Evolutionary conservation across 2,797 vertebrate species (phyloP), one percentile per base, ranked within the genome.

Genomic region (Forpus xanthops): DNA sequence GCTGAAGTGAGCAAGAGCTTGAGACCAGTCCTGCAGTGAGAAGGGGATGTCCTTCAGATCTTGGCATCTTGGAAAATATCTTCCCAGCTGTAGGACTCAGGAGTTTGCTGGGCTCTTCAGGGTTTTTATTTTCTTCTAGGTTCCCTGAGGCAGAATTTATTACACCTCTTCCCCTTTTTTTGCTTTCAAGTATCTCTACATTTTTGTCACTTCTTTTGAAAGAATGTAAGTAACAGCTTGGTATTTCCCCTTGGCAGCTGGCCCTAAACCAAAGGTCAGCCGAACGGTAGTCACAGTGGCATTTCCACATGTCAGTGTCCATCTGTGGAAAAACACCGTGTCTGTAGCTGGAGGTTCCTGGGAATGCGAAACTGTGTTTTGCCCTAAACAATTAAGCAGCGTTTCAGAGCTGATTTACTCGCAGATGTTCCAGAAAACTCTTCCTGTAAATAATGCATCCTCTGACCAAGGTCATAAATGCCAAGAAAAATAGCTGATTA

Each of bases 261-360:
- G 94, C 87, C 86, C 91, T 77, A 77, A 95, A 94, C 78, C 96
- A 96, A 94, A 97, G 93, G 92, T 96, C 92, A 96, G 71, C 21
- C 85, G 84, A 94, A 35, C 24, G 11, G 83, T 64, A 80, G 80
- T 87, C 35, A 15, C 10, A 28, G 85, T 94, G 89, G 92, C 91
- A 91, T 96, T 96, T 95, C 93, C 77, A 84, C 87, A 78, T 58
- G 66, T 93, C 94, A 94, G 68, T 9, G 19, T 94, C 95, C 89
- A 88, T 96, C 95, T 96, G 94, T 95, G 92, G 91, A 89, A 93
- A 87, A 5, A 16, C 24, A 11, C 79, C 76, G 73, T 41, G 9
- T 83, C 78, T 89, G 70, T 95, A 90, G 70, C 50, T 74, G 75
- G 53, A 89, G 87, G 62, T 95, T 90, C 87, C 78, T 94, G 91